Base-by-base conservation (phyloP, 1,140 invertebrate genomes). In the Hylaeus anthracinus region DNA sequence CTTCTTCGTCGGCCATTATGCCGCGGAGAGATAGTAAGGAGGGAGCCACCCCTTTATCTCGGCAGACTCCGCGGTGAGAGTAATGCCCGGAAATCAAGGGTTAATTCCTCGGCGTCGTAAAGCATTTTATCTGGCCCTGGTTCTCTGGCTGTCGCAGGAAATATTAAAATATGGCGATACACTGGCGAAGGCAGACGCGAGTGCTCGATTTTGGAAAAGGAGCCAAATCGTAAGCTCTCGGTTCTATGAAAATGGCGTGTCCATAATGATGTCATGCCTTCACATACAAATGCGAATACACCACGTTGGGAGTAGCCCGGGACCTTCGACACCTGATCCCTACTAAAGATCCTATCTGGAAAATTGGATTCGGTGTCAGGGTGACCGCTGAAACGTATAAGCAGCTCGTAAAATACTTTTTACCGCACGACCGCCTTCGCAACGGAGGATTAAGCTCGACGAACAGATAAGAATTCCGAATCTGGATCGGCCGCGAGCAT, bases 331-430 rank as follows among this genome's bases (percentile, higher is more conserved):
- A 92, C 92, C 92, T 93, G 92, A 93, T 92, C 90, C 90, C 90
- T 88, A 87, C 88, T 91, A 92, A 93, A 93, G 93, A 93, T 93
- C 88, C 84, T 93, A 93, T 93, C 93, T 89, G 84, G 87, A 92
- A 93, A 93, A 93, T 93, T 93, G 92, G 90, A 93, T 93, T 93
- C 90, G 89, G 90, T 92, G 89, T 90, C 87, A 82, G 91, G 92
- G 93, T 92, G 92, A 92, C 93, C 92, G 89, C 88, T 92, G 88
- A 89, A 92, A 93, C 92, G 93, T 93, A 93, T 93, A 93, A 93
- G 92, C 92, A 93, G 91, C 90, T 92, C 92, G 92, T 93, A 93
- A 93, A 93, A 92, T 92, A 93, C 92, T 93, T 92, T 92, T 93
- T 92, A 93, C 91, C 90, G 88, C 90, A 72, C 87, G 89, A 90